These are phyloP conservation scores for Trididemnum clinides DNA, from an alignment of 23 tunicate genomes.

Conservation along the genomic window DNA sequence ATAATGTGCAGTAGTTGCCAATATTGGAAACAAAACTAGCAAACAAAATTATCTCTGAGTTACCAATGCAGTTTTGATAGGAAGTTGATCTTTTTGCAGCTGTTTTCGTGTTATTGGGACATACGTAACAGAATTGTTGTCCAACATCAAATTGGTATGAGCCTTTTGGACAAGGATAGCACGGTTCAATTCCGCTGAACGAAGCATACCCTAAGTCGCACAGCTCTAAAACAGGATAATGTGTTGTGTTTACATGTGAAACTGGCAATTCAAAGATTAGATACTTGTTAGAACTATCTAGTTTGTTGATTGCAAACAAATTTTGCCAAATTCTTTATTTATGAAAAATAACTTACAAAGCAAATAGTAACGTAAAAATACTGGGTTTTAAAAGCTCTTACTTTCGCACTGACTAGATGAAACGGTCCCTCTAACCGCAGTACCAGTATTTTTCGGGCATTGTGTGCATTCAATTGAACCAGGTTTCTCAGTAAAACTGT, in stretches of 20 bases:
- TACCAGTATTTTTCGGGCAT: conserved; percentile 79
- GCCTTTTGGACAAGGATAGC: conserved; percentile 77
- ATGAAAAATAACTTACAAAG: too few species aligned
- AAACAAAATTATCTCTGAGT: too few species aligned
- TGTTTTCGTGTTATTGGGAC: conserved; percentile 40
- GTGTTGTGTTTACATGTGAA: too few species aligned
- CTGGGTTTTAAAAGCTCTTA: background rate
- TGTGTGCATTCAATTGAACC: conserved; percentile 66
- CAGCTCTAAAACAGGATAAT: conserved; percentile 35
- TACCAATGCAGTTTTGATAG: conserved; percentile 47
- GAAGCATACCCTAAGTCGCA: conserved; percentile 76
- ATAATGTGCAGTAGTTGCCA: too few species aligned
- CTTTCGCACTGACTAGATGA: conserved; percentile 64
- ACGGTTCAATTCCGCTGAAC: conserved; percentile 64
- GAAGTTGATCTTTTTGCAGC: conserved; percentile 32
- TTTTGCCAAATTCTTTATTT: too few species aligned
- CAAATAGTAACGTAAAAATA: background rate
- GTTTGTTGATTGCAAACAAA: too few species aligned
- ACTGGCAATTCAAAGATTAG: too few species aligned
- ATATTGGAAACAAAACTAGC: too few species aligned
- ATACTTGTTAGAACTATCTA: too few species aligned
- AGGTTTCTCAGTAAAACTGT: conserved; percentile 45
- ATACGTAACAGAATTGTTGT: conserved; percentile 52
- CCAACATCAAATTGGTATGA: conserved; percentile 56
- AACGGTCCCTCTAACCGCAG: conserved; percentile 55